phyloP scores from a whole-genome alignment of 2,888 invertebrate genomes.

The Trichogramma evanescens region DNA sequence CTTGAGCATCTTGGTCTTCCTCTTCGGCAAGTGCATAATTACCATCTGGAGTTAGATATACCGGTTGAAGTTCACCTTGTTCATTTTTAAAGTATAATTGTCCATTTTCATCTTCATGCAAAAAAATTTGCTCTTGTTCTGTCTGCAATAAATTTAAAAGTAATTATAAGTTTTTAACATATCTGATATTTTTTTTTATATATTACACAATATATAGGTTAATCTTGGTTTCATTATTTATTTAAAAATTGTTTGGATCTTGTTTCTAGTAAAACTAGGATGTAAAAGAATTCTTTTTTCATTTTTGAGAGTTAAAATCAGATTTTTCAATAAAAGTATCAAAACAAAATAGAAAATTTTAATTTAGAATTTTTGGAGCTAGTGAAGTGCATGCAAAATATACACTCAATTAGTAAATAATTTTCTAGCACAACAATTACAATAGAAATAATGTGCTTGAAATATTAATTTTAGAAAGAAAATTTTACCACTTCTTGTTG shows the following conservation, averaged over 20 bases:
- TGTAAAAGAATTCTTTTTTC: background rate
- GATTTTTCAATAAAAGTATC: background rate
- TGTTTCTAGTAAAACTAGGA: too few species aligned
- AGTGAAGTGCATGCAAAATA: background rate
- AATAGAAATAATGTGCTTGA: slow-evolving; percentile 5
- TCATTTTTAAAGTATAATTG: slow-evolving; percentile 45
- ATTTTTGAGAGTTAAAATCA: background rate
- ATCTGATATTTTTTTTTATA: too few species aligned
- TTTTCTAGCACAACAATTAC: background rate
- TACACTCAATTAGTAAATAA: background rate
- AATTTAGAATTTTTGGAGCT: too few species aligned
- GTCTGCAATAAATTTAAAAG: background rate
- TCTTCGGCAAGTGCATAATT: slow-evolving; percentile 43
- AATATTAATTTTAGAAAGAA: background rate
- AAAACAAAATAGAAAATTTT: background rate
- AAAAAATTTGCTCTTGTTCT: slow-evolving; percentile 40
- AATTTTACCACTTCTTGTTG: slow-evolving; percentile 19
- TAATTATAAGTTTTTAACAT: background rate
- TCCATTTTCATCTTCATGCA: slow-evolving; percentile 44
- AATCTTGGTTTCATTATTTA: too few species aligned
- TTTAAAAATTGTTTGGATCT: too few species aligned
- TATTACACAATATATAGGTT: too few species aligned
- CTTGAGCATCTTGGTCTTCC: slow-evolving; percentile 36
- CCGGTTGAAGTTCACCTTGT: slow-evolving; percentile 40
- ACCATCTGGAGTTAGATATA: slow-evolving; percentile 43